A percentile compares a stretch with the other conserved stretches of the same genome.
These are phyloP conservation scores for Cottus gobio DNA, from an alignment of 2,113 vertebrate species.

Conservation along the genomic window DNA sequence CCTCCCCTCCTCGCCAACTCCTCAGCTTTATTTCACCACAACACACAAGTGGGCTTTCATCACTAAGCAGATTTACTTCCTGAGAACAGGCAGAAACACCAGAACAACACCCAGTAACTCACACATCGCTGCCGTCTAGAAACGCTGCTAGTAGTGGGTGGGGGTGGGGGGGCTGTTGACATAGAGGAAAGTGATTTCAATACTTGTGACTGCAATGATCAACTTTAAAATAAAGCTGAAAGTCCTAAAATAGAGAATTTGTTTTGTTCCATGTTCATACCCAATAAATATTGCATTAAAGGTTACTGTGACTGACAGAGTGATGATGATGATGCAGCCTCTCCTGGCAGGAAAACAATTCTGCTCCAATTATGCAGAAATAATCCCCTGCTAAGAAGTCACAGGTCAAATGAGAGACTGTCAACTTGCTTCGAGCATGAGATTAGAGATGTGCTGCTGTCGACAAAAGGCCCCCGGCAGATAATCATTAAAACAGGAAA, in stretches of 20 bases:
- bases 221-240: not conserved
- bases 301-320: not conserved
- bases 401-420: conserved; percentile 70
- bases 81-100: conserved; percentile 49
- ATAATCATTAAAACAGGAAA: not conserved
- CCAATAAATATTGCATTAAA: not conserved
- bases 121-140: conserved; percentile 8
- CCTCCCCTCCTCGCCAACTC: conserved; percentile 19
- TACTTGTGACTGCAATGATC: not conserved
- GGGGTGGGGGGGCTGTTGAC: not conserved
- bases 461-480: not conserved
- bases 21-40: conserved; percentile 43
- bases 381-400: conserved; percentile 39
- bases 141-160: not conserved
- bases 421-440: conserved; percentile 38
- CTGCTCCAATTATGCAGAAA: conserved; percentile 48
- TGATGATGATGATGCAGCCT: not conserved
- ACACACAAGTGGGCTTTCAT: conserved; percentile 67
- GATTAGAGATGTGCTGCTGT: conserved; percentile 28
- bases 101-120: conserved; percentile 34
- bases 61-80: conserved; percentile 67
- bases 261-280: not conserved
- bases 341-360: conserved; percentile 2
- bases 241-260: not conserved
- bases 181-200: not conserved